phyloP scores from a whole-genome alignment of 2,888 invertebrate species.

The Melikaiella ostensackeni region DNA sequence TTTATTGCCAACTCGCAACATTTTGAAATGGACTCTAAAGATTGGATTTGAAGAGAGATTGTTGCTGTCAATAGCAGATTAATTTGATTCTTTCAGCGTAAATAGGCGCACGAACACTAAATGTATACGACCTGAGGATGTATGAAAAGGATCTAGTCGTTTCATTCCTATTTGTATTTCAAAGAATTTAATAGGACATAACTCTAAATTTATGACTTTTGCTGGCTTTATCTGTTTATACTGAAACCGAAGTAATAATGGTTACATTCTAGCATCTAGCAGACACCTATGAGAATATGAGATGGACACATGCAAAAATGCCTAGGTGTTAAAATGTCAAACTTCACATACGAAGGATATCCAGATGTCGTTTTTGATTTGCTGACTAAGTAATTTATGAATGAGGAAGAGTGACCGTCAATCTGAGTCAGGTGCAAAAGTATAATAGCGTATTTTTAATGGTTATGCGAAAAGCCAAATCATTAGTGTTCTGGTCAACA shows the following conservation, averaged over 20 bases:
- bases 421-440: neutral
- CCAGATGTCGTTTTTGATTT: constrained; percentile 37
- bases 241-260: constrained; percentile 39
- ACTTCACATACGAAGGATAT: constrained; percentile 21
- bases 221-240: constrained; percentile 32
- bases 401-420: constrained; percentile 21
- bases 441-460: neutral
- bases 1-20: constrained; percentile 9
- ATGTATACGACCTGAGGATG: neutral
- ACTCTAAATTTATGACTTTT: constrained; percentile 36
- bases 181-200: constrained; percentile 37
- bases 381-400: constrained; percentile 30
- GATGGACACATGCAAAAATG: constrained; percentile 24
- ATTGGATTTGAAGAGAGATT: constrained; percentile 7
- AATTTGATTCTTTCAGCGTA: constrained; percentile 27
- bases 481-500: neutral
- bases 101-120: constrained; percentile 32
- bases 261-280: constrained; percentile 29
- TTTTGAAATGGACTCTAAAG: constrained; percentile 1
- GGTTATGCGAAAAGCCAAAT: neutral
- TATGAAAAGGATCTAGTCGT: constrained; percentile 14
- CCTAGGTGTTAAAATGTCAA: constrained; percentile 35
- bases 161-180: constrained; percentile 35
- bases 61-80: constrained; percentile 32
- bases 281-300: neutral